phyloP scores from a whole-genome alignment of 2,888 invertebrate species.

The Nowickia ferox region DNA sequence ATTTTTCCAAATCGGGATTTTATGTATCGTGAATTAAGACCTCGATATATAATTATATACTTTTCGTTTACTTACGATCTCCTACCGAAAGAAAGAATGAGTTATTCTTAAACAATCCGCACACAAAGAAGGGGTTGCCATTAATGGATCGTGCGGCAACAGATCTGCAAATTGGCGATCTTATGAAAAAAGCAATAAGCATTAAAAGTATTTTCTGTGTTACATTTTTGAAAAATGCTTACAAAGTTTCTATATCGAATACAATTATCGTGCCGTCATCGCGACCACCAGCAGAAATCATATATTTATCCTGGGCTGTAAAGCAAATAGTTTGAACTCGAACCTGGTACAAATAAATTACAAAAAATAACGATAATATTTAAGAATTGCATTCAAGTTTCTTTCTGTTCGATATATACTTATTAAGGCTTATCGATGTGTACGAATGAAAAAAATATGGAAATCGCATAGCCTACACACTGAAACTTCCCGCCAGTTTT shows the following conservation, averaged over 20 bases:
- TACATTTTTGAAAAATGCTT: constrained; percentile 54
- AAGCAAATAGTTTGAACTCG: constrained; percentile 94
- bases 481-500: too few relatives aligned
- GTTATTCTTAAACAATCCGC: constrained; percentile 85
- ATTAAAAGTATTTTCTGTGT: neutral
- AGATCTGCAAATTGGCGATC: constrained; percentile 86
- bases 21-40: neutral
- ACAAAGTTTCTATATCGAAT: constrained; percentile 88
- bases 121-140: constrained; percentile 87
- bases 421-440: too few relatives aligned
- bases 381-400: neutral
- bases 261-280: constrained; percentile 95
- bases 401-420: too few relatives aligned
- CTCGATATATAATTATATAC: neutral
- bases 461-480: too few relatives aligned
- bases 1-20: neutral
- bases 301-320: constrained; percentile 90
- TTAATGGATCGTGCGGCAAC: constrained; percentile 87
- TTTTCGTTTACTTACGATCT: constrained; percentile 84
- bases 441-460: too few relatives aligned
- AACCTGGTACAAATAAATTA: constrained; percentile 83
- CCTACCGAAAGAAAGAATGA: constrained; percentile 90
- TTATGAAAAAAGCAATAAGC: constrained; percentile 70
- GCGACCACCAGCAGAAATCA: constrained; percentile 93
- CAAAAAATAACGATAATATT: neutral